Percentiles rank a stretch among this genome's conserved stretches.
phyloP scores from a whole-genome alignment of 2,797 vertebrate species.

The Syndactyla subalaris region DNA sequence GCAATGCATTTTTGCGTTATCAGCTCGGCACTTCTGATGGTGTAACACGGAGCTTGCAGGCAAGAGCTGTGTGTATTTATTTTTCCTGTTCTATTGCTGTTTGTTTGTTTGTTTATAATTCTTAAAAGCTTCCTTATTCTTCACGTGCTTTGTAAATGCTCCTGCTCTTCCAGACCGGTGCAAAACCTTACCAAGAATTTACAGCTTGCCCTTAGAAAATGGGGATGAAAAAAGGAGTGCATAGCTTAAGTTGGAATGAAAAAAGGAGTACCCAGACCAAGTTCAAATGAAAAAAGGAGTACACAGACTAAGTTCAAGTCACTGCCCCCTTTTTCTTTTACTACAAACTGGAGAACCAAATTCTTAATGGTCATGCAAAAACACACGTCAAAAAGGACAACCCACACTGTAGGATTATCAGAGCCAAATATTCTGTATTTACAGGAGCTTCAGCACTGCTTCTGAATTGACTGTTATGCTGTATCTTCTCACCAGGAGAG shows the following conservation, averaged over 20 bases:
- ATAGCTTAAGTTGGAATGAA: not conserved
- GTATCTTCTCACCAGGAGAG: not conserved
- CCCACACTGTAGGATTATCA: not conserved
- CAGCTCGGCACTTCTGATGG: not conserved
- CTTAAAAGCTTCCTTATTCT: not conserved
- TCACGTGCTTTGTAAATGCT: not conserved
- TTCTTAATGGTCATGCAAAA: not conserved
- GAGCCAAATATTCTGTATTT: not conserved
- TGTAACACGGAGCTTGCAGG: not conserved
- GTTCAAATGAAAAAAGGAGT: not conserved
- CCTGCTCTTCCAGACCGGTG: not conserved
- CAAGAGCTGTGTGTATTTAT: not conserved
- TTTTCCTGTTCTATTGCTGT: not conserved
- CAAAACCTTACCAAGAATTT: not conserved
- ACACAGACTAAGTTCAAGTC: not conserved
- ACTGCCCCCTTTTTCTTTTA: not conserved
- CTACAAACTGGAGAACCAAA: not conserved
- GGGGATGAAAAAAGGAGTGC: not conserved
- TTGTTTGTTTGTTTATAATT: not conserved
- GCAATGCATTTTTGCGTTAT: not conserved
- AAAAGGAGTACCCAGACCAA: not conserved
- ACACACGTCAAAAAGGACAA: not conserved
- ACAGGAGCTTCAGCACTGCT: not conserved
- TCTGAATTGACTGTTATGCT: not conserved
- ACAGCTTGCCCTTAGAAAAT: not conserved